phyloP scores from a whole-genome alignment of 2,888 invertebrate genomes.

The Acrobasis consociella region DNA sequence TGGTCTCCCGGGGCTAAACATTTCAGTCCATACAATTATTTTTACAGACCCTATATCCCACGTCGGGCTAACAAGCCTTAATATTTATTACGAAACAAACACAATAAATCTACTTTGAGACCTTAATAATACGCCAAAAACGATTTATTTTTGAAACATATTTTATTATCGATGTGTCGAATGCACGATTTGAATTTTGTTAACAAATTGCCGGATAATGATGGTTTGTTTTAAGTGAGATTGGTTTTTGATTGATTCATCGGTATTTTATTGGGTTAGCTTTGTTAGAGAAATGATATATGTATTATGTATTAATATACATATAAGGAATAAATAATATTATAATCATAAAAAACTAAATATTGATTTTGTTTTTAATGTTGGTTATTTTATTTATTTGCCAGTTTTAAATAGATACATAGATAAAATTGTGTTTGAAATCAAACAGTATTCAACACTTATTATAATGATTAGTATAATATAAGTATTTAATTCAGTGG shows the following conservation, averaged over 20 bases:
- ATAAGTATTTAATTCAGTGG: too few species aligned
- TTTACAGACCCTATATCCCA: slow-evolving; percentile 24
- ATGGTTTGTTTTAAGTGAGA: slow-evolving; percentile 11
- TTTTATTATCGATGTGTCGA: slow-evolving; percentile 37
- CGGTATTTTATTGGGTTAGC: slow-evolving; percentile 35
- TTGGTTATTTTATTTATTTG: too few species aligned
- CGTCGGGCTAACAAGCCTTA: slow-evolving; percentile 18
- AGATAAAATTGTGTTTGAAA: too few species aligned
- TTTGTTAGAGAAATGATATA: not conserved
- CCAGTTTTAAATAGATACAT: too few species aligned
- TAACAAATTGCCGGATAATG: slow-evolving; percentile 13
- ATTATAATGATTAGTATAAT: too few species aligned
- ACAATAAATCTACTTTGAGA: slow-evolving; percentile 61
- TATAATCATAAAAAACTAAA: too few species aligned
- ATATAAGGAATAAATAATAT: too few species aligned
- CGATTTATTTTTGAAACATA: slow-evolving; percentile 28
- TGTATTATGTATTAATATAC: too few species aligned
- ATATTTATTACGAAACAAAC: slow-evolving; percentile 49
- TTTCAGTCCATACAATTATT: slow-evolving; percentile 29
- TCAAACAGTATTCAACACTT: too few species aligned
- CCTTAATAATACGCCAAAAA: slow-evolving; percentile 47
- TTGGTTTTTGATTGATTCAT: slow-evolving; percentile 49
- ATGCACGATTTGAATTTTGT: slow-evolving; percentile 29
- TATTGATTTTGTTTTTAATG: too few species aligned
- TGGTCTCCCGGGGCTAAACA: slow-evolving; percentile 40